Percentiles rank a stretch among this genome's conserved stretches.
These are phyloP conservation scores for Odocoileus hemionus DNA, from an alignment of 2,113 vertebrate genomes.

Conservation along the genomic window DNA sequence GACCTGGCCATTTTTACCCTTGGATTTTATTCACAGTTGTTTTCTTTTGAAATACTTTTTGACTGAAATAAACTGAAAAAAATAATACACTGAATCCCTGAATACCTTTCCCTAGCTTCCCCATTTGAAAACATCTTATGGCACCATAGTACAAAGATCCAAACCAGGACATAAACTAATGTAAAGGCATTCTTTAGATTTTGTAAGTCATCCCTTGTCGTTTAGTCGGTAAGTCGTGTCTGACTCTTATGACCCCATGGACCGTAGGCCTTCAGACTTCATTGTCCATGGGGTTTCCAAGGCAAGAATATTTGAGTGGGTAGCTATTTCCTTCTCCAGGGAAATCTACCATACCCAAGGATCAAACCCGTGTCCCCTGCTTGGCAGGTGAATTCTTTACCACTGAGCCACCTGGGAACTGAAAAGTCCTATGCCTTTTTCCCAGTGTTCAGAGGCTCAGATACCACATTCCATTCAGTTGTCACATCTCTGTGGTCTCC, in stretches of 20 bases:
- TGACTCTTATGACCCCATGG: not conserved
- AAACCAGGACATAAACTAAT: not conserved
- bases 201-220: not conserved
- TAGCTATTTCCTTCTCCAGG: not conserved
- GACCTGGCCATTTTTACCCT: not conserved
- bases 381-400: not conserved
- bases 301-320: not conserved
- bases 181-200: not conserved
- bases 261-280: not conserved
- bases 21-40: not conserved
- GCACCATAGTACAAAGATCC: not conserved
- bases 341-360: not conserved
- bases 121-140: not conserved
- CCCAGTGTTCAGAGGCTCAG: not conserved
- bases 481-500: not conserved
- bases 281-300: not conserved
- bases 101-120: not conserved
- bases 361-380: not conserved
- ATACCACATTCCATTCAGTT: not conserved
- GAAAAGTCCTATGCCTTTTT: not conserved
- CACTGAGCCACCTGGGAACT: not conserved
- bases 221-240: not conserved
- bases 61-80: not conserved
- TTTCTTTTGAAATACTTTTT: not conserved
- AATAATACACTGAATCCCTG: not conserved